phyloP scores from a whole-genome alignment of 2,113 vertebrate genomes.

The Sterrhoptilus dennistouni region DNA sequence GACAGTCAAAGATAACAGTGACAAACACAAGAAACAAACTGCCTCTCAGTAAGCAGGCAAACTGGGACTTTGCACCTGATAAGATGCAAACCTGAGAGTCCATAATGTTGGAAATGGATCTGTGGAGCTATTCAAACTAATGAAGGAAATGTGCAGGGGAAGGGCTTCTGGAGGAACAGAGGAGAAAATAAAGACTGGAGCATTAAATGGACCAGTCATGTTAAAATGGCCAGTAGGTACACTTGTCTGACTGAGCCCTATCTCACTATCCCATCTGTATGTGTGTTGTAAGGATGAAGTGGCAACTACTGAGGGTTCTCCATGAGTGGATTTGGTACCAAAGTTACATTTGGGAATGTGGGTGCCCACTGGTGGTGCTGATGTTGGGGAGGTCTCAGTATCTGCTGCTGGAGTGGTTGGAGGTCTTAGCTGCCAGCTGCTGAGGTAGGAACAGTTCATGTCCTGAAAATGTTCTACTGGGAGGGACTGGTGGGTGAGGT shows the following conservation, averaged over 20 bases:
- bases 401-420: accelerated
- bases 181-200: not conserved
- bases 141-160: not conserved
- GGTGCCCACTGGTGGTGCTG: not conserved
- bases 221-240: not conserved
- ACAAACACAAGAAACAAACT: not conserved
- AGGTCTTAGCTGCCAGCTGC: not conserved
- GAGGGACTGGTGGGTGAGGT: not conserved
- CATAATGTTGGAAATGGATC: not conserved
- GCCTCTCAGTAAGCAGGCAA: not conserved
- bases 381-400: not conserved
- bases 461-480: not conserved
- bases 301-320: not conserved
- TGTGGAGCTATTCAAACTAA: not conserved
- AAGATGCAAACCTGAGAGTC: not conserved
- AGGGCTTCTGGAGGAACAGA: not conserved
- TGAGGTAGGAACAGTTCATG: not conserved
- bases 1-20: not conserved
- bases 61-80: not conserved
- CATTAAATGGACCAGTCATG: not conserved
- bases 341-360: not conserved
- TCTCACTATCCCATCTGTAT: not conserved
- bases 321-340: not conserved
- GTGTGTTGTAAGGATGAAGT: not conserved
- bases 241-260: not conserved